These are phyloP conservation scores for Pseudochromis fuscus DNA, from an alignment of 2,797 vertebrate genomes.

Conservation along the genomic window DNA sequence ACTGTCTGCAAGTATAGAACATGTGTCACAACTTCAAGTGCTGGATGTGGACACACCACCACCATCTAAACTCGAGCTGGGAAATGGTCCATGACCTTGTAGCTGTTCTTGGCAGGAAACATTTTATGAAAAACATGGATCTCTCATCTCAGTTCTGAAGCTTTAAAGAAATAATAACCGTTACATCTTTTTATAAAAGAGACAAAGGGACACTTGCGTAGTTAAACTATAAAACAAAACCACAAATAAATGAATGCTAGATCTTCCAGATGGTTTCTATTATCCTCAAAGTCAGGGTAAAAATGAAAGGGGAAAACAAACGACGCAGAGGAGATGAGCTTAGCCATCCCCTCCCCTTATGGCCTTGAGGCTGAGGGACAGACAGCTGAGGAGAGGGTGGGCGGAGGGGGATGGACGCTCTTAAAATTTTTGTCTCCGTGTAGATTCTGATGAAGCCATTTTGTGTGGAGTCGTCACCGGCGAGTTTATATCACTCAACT, in stretches of 20 bases:
- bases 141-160: slow-evolving; percentile 17
- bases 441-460: slow-evolving; percentile 52
- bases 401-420: slow-evolving; percentile 17
- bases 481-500: slow-evolving; percentile 19
- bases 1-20: slow-evolving; percentile 13
- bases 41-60: slow-evolving; percentile 21
- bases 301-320: slow-evolving; percentile 72
- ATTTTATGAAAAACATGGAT: slow-evolving; percentile 21
- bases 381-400: slow-evolving; percentile 52
- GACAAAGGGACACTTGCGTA: slow-evolving; percentile 57
- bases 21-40: slow-evolving; percentile 24
- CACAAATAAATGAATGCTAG: slow-evolving; percentile 71
- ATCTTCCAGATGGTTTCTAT: slow-evolving; percentile 77
- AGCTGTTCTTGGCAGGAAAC: slow-evolving; percentile 35
- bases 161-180: not conserved
- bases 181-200: slow-evolving; percentile 47
- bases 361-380: slow-evolving; percentile 63
- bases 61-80: slow-evolving; percentile 29
- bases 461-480: slow-evolving; percentile 29
- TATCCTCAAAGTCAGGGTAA: slow-evolving; percentile 71
- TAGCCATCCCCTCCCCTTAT: slow-evolving; percentile 39
- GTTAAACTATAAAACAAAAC: slow-evolving; percentile 56
- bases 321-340: slow-evolving; percentile 63
- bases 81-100: slow-evolving; percentile 40
- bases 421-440: slow-evolving; percentile 50